Percentiles rank a stretch among this genome's conserved stretches.
Conservation (phyloP, 2,888 invertebrate species). For the Nephrotoma appendiculata region DNA sequence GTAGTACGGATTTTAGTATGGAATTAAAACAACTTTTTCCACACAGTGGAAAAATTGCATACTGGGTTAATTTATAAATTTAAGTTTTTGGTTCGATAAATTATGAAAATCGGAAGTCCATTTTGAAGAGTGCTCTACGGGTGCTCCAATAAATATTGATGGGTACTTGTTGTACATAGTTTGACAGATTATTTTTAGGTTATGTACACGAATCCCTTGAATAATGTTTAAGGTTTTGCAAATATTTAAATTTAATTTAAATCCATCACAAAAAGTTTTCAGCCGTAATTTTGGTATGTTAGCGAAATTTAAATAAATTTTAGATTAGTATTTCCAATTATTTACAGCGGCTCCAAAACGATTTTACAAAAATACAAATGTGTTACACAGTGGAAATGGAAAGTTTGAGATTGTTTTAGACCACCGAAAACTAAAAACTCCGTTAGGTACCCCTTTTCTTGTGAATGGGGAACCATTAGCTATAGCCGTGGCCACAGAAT, state of each 20-base stretch:
- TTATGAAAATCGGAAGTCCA: too few relatives aligned
- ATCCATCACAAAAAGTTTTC: background rate
- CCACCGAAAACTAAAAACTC: slow-evolving; percentile 79
- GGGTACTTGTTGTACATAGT: too few relatives aligned
- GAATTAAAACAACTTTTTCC: too few relatives aligned
- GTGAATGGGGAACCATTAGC: slow-evolving; percentile 80
- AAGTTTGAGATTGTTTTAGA: slow-evolving; percentile 81
- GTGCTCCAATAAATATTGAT: background rate
- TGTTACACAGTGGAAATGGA: slow-evolving; percentile 45
- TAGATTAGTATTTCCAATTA: background rate
- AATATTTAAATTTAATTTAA: background rate
- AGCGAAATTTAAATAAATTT: background rate
- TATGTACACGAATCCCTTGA: background rate
- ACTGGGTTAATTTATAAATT: too few relatives aligned
- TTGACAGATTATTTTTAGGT: background rate
- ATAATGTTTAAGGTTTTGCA: background rate
- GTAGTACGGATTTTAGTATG: too few relatives aligned
- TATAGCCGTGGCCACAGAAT: slow-evolving; percentile 85
- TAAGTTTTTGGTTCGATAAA: too few relatives aligned
- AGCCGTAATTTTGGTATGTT: background rate
- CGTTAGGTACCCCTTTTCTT: slow-evolving; percentile 59
- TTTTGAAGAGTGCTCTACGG: background rate
- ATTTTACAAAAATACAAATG: slow-evolving; percentile 59
- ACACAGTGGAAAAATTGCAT: too few relatives aligned
- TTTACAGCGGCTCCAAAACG: slow-evolving; percentile 34